Evolutionary conservation across 2,113 vertebrate species (phyloP).

Genomic region (Pomatorhinus ruficollis): DNA sequence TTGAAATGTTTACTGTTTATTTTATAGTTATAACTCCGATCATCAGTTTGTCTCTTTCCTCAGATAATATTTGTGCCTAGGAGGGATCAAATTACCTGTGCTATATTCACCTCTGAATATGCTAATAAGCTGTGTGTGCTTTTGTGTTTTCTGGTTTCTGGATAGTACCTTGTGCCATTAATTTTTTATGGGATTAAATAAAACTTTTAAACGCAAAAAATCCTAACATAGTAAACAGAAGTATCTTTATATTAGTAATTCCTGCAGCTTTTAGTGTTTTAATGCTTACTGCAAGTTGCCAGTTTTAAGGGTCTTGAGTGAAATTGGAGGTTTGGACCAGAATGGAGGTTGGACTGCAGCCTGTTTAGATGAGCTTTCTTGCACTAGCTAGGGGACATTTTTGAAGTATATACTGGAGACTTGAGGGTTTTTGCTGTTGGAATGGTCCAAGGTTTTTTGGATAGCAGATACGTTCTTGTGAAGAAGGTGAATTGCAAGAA

Average conservation of each 20-base stretch:
- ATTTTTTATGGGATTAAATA: background rate
- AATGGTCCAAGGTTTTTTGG: background rate
- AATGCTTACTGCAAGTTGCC: background rate
- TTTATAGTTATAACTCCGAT: background rate
- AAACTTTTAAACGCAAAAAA: background rate
- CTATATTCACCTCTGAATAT: background rate
- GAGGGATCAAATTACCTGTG: background rate
- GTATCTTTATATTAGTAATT: background rate
- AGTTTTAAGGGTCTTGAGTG: background rate
- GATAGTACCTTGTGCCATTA: background rate
- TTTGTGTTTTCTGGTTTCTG: background rate
- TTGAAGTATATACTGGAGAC: background rate
- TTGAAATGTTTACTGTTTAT: background rate
- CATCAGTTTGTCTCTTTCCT: background rate
- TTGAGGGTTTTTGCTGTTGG: background rate
- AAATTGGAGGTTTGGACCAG: background rate
- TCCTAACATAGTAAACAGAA: background rate
- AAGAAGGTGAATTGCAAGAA: background rate
- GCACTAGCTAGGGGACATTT: background rate
- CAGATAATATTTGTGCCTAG: background rate
- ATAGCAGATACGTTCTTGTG: background rate
- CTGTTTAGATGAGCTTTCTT: background rate
- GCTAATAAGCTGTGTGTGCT: background rate
- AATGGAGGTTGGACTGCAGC: background rate
- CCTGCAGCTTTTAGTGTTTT: background rate